phyloP scores from a whole-genome alignment of 2,113 vertebrate species.

The Conger conger region DNA sequence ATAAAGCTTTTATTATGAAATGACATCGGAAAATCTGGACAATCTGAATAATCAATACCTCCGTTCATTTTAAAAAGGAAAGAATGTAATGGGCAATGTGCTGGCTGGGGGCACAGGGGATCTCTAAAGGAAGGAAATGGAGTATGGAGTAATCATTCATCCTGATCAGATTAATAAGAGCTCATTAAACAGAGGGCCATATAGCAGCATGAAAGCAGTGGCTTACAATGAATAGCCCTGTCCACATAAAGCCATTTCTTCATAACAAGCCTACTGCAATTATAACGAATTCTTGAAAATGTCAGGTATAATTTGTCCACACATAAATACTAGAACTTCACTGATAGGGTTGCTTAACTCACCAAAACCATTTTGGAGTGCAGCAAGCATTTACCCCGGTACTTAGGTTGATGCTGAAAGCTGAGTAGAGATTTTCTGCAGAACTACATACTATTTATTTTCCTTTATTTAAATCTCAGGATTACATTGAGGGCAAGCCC shows the following conservation, averaged over 20 bases:
- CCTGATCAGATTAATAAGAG: slow-evolving; percentile 72
- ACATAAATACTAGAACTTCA: slow-evolving; percentile 24
- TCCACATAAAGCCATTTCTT: slow-evolving; percentile 33
- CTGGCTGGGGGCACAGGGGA: slow-evolving; percentile 40
- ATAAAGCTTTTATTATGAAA: slow-evolving; percentile 4
- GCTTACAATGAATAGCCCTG: slow-evolving; percentile 16
- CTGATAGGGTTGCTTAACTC: slow-evolving; percentile 27
- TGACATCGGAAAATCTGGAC: neutral
- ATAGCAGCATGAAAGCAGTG: slow-evolving; percentile 45
- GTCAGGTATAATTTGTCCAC: slow-evolving; percentile 31
- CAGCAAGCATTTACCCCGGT: neutral
- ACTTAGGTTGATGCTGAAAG: neutral
- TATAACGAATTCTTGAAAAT: slow-evolving; percentile 35
- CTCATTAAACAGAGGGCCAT: slow-evolving; percentile 66
- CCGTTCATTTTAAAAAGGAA: slow-evolving; percentile 43
- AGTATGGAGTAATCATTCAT: slow-evolving; percentile 72
- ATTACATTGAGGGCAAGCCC: too few species aligned
- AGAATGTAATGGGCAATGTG: slow-evolving; percentile 53
- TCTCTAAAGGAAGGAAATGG: slow-evolving; percentile 64
- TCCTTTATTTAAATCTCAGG: too few species aligned
- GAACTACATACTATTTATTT: too few species aligned
- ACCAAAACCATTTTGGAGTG: slow-evolving; percentile 2
- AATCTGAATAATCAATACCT: slow-evolving; percentile 25
- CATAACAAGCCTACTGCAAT: slow-evolving; percentile 41
- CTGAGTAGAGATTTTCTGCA: neutral